These are phyloP conservation scores for Fregata magnificens DNA, from an alignment of 2,113 vertebrate species.

Conservation along the genomic window DNA sequence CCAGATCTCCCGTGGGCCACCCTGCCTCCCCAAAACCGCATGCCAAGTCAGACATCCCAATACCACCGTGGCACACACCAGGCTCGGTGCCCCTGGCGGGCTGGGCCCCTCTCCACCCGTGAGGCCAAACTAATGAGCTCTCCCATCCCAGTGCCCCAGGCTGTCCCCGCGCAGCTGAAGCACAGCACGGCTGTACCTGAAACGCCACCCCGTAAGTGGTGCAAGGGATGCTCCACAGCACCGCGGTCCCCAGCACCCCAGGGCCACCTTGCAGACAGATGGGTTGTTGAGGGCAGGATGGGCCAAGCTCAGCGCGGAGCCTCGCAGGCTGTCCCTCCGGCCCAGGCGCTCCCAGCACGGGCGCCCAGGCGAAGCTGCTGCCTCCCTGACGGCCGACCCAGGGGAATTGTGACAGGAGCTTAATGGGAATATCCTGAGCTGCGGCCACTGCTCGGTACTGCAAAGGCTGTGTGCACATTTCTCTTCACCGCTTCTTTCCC, in stretches of 20 bases:
- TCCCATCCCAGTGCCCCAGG: background rate
- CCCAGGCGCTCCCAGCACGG: background rate
- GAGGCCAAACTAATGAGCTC: background rate
- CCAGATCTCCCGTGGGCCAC: background rate
- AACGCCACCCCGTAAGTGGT: background rate
- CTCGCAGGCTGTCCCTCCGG: background rate
- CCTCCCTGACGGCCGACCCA: background rate
- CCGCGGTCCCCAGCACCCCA: background rate
- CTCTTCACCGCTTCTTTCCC: background rate
- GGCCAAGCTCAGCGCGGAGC: background rate
- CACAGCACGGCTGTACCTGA: background rate
- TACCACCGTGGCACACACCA: accelerated
- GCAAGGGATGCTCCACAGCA: no score
- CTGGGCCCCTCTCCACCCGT: background rate
- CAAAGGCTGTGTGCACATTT: background rate
- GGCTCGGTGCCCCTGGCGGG: background rate
- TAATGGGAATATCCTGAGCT: background rate
- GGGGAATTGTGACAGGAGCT: background rate
- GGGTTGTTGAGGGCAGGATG: background rate
- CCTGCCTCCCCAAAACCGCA: background rate
- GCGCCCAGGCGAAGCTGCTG: background rate
- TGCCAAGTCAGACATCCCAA: background rate
- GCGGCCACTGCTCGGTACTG: accelerated
- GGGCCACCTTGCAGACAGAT: background rate
- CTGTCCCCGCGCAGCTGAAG: background rate